Evolutionary conservation across 2,797 vertebrate genomes (phyloP).

Genomic region (Brachyrhaphis roseni): DNA sequence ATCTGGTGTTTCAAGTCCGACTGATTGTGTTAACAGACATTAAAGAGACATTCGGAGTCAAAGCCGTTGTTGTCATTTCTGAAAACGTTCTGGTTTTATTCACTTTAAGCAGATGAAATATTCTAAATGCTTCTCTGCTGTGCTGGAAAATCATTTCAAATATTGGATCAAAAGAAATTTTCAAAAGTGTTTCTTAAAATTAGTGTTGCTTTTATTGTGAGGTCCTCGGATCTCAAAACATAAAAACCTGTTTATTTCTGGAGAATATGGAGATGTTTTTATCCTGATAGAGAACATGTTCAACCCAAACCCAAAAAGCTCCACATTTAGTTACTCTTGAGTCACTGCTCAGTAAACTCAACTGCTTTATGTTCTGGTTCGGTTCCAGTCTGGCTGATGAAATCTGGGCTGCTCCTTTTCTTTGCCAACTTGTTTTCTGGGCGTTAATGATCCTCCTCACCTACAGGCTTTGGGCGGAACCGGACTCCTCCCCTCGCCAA

Average conservation of each 20-base stretch:
- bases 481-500: background rate
- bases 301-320: too few relatives aligned
- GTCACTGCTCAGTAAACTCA: too few relatives aligned
- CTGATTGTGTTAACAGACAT: slow-evolving; percentile 73
- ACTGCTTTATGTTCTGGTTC: background rate
- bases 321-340: too few relatives aligned
- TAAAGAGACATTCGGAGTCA: slow-evolving; percentile 67
- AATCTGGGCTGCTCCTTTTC: background rate
- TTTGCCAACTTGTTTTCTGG: background rate
- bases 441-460: background rate
- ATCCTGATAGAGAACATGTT: too few relatives aligned
- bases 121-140: background rate
- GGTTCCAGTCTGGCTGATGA: background rate
- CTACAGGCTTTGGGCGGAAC: slow-evolving; percentile 7
- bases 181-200: too few relatives aligned
- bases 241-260: background rate
- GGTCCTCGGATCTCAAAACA: background rate
- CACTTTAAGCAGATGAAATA: background rate
- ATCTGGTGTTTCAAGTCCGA: slow-evolving; percentile 66
- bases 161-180: too few relatives aligned
- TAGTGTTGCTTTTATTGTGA: background rate
- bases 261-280: background rate
- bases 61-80: background rate
- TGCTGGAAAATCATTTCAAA: background rate
- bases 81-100: background rate